Evolutionary conservation across 2,113 vertebrate species (phyloP).

Genomic region (Sinosuthora webbiana): DNA sequence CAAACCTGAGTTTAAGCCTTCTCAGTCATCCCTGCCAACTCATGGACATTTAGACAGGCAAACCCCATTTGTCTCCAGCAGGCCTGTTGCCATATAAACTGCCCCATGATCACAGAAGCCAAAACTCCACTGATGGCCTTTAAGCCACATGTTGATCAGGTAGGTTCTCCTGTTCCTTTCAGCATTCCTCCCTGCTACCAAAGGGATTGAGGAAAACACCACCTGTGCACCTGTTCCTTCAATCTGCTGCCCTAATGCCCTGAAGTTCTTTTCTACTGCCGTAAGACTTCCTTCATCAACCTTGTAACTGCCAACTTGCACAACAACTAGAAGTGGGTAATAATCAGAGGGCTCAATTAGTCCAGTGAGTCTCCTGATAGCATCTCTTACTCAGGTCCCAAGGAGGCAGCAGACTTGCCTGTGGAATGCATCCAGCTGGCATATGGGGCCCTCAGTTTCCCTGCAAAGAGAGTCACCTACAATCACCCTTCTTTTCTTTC

Average conservation of each 20-base stretch:
- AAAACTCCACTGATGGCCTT: neutral
- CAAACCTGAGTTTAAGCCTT: neutral
- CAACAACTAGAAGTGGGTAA: neutral
- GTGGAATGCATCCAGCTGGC: neutral
- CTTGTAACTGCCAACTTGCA: neutral
- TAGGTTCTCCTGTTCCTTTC: neutral
- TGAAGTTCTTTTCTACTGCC: neutral
- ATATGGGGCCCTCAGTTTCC: neutral
- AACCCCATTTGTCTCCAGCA: neutral
- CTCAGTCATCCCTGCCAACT: neutral
- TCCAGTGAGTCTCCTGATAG: neutral
- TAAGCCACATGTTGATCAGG: neutral
- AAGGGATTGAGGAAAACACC: neutral
- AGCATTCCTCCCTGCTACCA: neutral
- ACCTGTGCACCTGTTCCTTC: neutral
- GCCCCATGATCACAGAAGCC: neutral
- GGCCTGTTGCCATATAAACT: neutral
- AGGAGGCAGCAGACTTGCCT: neutral
- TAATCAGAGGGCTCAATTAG: neutral
- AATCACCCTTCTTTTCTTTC: neutral
- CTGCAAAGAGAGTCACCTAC: neutral
- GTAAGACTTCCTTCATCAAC: neutral
- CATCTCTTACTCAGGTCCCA: neutral
- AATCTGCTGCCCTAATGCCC: neutral
- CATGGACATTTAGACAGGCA: neutral